phyloP scores from a whole-genome alignment of 2,888 invertebrate genomes.

The Thecocarcelia acutangulata region DNA sequence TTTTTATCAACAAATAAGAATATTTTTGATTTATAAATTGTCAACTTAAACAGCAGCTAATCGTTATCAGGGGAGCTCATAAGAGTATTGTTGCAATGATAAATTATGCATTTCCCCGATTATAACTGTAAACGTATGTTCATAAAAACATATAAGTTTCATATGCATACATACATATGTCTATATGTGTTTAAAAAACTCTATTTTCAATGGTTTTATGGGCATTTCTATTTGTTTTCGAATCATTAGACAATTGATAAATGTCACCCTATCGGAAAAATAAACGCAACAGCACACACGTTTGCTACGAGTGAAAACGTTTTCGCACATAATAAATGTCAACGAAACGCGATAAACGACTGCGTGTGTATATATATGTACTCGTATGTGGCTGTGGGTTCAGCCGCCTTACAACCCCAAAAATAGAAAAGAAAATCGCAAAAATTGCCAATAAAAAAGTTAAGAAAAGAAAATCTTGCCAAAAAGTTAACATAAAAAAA shows the following conservation, averaged over 20 bases:
- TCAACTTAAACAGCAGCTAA: constrained; percentile 11
- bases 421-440: too few relatives aligned
- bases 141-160: constrained; percentile 13
- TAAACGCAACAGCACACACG: constrained; percentile 19
- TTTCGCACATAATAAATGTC: constrained; percentile 69
- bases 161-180: constrained; percentile 36
- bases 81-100: constrained; percentile 19
- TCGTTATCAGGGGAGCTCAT: constrained; percentile 24
- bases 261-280: constrained; percentile 47
- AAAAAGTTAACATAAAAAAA: constrained; percentile 42
- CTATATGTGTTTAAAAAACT: constrained; percentile 10
- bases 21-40: constrained; percentile 33
- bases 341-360: constrained; percentile 56
- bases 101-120: constrained; percentile 44
- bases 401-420: constrained; percentile 49
- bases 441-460: constrained; percentile 55
- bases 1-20: constrained; percentile 11
- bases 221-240: constrained; percentile 33
- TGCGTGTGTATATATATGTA: background rate
- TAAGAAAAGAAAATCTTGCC: constrained; percentile 15
- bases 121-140: constrained; percentile 44
- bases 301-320: constrained; percentile 57
- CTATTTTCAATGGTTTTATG: constrained; percentile 47
- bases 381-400: too few relatives aligned
- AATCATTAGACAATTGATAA: constrained; percentile 68